phyloP scores from a whole-genome alignment of 2,888 invertebrate species.

The Diloba caeruleocephala region DNA sequence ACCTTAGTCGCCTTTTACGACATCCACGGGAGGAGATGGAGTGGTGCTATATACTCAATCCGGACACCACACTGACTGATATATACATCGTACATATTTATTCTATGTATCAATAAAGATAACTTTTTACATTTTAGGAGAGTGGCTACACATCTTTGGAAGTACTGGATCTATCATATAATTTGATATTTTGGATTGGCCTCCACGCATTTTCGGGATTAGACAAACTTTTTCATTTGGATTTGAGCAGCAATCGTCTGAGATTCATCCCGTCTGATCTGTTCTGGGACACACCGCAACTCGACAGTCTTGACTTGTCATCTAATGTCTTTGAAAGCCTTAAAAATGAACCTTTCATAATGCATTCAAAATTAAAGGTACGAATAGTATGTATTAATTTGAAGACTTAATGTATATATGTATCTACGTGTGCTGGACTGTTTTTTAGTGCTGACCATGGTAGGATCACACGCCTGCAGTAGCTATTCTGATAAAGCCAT shows the following conservation, averaged over 20 bases:
- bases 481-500: too few species aligned
- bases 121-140: conserved; percentile 73
- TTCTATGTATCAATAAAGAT: neutral
- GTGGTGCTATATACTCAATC: too few species aligned
- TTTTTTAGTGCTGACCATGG: too few species aligned
- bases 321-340: conserved; percentile 90
- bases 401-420: too few species aligned
- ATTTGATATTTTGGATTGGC: conserved; percentile 90
- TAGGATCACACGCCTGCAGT: too few species aligned
- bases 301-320: conserved; percentile 89
- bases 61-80: too few species aligned
- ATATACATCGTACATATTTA: too few species aligned
- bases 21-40: too few species aligned
- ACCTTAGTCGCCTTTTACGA: too few species aligned
- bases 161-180: conserved; percentile 88
- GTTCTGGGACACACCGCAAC: conserved; percentile 87
- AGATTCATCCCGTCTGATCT: conserved; percentile 87
- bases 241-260: conserved; percentile 90
- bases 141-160: conserved; percentile 82
- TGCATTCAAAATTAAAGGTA: conserved; percentile 87
- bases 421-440: too few species aligned
- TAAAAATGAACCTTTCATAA: conserved; percentile 88
- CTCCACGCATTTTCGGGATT: conserved; percentile 89
- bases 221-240: conserved; percentile 83
- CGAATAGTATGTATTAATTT: too few species aligned